Evolutionary conservation across 64 coral and sea anemone genomes (phyloP).

Genomic region (Pocillopora damicornis): DNA sequence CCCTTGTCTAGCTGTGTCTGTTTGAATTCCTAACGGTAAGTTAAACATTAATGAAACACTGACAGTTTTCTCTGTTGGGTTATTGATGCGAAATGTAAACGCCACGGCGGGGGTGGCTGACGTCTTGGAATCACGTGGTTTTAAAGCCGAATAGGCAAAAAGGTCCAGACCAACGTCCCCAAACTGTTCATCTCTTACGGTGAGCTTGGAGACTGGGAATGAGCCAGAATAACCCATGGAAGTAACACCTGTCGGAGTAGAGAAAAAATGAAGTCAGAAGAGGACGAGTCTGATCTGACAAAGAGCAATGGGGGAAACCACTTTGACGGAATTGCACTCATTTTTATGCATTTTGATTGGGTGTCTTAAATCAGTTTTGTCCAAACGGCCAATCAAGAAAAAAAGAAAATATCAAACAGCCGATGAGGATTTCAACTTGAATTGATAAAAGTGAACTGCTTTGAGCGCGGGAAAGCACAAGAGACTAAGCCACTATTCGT

Average conservation of each 20-base stretch:
- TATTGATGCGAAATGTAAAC: conserved; percentile 68
- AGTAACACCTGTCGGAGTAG: conserved; percentile 29
- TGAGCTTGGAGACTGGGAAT: conserved; percentile 78
- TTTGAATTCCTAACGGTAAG: conserved; percentile 70
- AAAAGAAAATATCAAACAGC: too few relatives aligned
- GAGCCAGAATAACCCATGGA: conserved; percentile 76
- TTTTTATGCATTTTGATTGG: too few relatives aligned
- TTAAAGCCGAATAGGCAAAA: conserved; percentile 67
- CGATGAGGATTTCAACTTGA: too few relatives aligned
- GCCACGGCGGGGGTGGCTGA: conserved; percentile 76
- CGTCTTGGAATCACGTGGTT: conserved; percentile 66
- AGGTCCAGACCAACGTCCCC: conserved; percentile 59
- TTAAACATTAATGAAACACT: conserved; percentile 75
- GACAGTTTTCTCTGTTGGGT: conserved; percentile 43
- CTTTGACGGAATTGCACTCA: too few relatives aligned
- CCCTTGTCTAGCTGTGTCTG: conserved; percentile 69
- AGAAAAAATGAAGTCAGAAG: not conserved
- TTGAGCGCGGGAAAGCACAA: too few relatives aligned
- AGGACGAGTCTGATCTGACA: too few relatives aligned
- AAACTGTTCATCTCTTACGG: conserved; percentile 13
- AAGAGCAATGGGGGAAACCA: too few relatives aligned
- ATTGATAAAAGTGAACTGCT: too few relatives aligned
- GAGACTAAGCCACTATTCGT: too few relatives aligned
- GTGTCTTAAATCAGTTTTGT: too few relatives aligned
- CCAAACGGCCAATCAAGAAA: too few relatives aligned